Evolutionary conservation across 2,888 invertebrate species (phyloP), one percentile per base, ranked within the genome.

Genomic region (Lycocerus yunnanus): DNA sequence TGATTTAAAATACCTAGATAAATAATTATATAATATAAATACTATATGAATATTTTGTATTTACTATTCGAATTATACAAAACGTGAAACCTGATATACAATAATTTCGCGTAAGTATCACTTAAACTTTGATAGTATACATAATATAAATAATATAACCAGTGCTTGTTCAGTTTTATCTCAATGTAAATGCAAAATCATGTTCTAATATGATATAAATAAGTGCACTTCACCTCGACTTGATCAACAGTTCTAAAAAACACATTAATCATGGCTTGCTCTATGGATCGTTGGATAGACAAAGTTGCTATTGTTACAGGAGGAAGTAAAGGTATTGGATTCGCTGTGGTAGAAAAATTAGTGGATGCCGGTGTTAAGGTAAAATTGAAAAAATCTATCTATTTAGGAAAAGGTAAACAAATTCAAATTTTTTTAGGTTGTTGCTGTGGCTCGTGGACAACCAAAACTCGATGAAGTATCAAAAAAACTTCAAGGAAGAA

Each of bases 401-500:
- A 43, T 1, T 43, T 43, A n/a, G 13, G n/a, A 13, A 13, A 27
- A 27, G 13, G 13, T 27, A 43, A 43, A 2, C n/a, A 43, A 43
- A n/a, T n/a, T n/a, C n/a, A 43, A 43, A 43, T 43, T 6, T 6
- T 11, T 24, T 24, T 11, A 71, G 71, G 66, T 71, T 4, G 71
- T 66, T 2, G 71, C 66, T n/a, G n/a, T 71, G 6, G 71, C 71
- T 0, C 66, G 66, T 5, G 16, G 66, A 11, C 58, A 71, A 16
- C 21, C 66, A 66, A 66, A 58, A 58, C 15, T 71, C 5, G 66
- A 71, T 0, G 58, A 66, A 18, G 16, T 66, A 15, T n/a, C 58
- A 0, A 58, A 43, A 20, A 18, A 58, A 11, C 10, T 71, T 14
- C 8, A 66, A 58, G 27, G 16, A 14, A 15, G 15, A 9, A 24